These are phyloP conservation scores for Leptopilina boulardi DNA, from an alignment of 1,140 invertebrate genomes.

Conservation along the genomic window DNA sequence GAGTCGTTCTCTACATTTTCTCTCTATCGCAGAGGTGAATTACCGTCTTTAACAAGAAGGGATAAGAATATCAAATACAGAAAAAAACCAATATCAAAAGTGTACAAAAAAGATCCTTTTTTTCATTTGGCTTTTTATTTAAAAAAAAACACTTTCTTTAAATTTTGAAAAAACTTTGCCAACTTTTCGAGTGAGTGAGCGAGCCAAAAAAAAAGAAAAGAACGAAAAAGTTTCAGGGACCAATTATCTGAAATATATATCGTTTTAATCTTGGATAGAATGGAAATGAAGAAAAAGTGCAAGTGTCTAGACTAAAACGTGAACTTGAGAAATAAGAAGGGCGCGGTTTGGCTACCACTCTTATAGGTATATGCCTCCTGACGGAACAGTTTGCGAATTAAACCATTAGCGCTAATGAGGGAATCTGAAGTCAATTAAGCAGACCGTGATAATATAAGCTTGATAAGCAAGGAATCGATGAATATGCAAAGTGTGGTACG, in stretches of 20 bases:
- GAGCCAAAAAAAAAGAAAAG: neutral
- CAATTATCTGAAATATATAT: no score
- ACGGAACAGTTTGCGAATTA: slow-evolving; percentile 35
- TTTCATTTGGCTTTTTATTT: no score
- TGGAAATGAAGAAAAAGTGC: neutral
- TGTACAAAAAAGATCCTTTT: neutral
- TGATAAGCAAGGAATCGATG: slow-evolving; percentile 43
- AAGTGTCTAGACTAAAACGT: slow-evolving; percentile 20
- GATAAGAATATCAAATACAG: neutral
- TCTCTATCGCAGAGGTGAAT: neutral
- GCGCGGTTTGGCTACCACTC: neutral
- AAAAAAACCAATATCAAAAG: neutral
- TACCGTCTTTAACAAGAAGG: neutral
- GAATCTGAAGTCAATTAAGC: slow-evolving; percentile 41
- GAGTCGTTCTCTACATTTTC: neutral
- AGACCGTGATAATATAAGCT: slow-evolving; percentile 40
- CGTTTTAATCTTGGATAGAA: neutral
- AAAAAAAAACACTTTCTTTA: neutral
- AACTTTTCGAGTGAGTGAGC: no score
- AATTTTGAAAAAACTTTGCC: no score
- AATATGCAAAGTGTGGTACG: slow-evolving; percentile 47
- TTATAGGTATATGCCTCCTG: neutral
- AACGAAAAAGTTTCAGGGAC: neutral
- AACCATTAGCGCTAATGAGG: slow-evolving; percentile 38
- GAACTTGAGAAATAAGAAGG: slow-evolving; percentile 26